Base-by-base conservation (phyloP, 2,888 invertebrate genomes). In the Pasiphila rectangulata region DNA sequence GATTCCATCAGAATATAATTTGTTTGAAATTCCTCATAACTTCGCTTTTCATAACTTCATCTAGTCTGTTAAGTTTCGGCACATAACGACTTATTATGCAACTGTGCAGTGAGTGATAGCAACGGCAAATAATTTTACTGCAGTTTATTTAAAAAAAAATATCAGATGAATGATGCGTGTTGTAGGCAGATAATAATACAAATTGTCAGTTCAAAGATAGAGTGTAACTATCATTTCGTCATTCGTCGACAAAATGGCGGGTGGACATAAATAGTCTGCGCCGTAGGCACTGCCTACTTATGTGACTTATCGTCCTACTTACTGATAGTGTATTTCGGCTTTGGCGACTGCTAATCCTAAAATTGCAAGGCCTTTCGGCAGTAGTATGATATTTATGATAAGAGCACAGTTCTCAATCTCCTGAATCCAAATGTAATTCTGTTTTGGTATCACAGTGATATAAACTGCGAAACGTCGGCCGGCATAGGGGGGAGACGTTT, bases 221-320 rank as follows among this genome's bases (percentile, higher is more conserved):
- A 54, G 59, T 62, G 58, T 63, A 67, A 57, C 51, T 62, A 61
- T 56, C 54, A 79, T 79, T 81, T 80, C 74, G 73, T 81, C 78
- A 81, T 73, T 75, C 65, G 67, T 75, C 72, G 70, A 82, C 84
- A 86, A 85, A 80, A 85, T 85, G 84, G 84, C 84, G 79, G 83
- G 60, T 72, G 70, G 62, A 70, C 69, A 70, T 73, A 80, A 82
- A 79, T 80, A 83, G 78, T 69, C 66, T 70, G 39, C 36, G 34
- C 23, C 16, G 69, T 65, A 69, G 67, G 69, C 67, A 72, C 70
- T 72, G 68, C 69, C 67, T 70, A 67, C 64, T 56, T 60, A 75
- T 72, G 72, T 75, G 75, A 77, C 70, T 76, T 79, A 78, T 75
- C 76, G 72, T 69, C 68, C 68, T 73, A 71, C 70, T 65, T 70